Evolutionary conservation across 1,140 invertebrate genomes (phyloP).

Genomic region (Limonius californicus): DNA sequence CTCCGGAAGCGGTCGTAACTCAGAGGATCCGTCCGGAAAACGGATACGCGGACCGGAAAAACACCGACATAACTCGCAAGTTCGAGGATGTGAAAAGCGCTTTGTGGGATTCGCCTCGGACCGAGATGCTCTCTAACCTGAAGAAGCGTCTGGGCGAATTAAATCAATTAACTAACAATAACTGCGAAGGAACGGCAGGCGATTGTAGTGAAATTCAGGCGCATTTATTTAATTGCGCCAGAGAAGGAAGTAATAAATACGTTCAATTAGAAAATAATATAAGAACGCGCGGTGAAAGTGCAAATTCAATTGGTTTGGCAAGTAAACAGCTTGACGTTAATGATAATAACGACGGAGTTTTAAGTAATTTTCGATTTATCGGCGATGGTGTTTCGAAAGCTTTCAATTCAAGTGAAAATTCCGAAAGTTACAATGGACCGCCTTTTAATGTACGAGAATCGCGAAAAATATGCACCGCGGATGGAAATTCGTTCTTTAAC

Average conservation of each 20-base stretch:
- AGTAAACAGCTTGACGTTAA: too few species aligned
- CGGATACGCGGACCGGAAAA: conserved; percentile 5
- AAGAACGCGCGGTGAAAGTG: too few species aligned
- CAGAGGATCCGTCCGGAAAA: conserved; percentile 18
- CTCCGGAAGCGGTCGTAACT: conserved; percentile 25
- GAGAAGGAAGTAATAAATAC: not conserved
- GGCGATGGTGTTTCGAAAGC: not conserved
- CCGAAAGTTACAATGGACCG: not conserved
- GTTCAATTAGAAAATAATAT: too few species aligned
- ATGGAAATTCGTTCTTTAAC: not conserved
- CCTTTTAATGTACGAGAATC: too few species aligned
- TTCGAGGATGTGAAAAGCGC: conserved; percentile 12
- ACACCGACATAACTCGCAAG: conserved; percentile 15
- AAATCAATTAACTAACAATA: not conserved
- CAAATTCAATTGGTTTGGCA: too few species aligned
- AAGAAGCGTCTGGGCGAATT: conserved; percentile 3
- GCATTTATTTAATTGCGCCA: not conserved
- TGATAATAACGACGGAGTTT: not conserved
- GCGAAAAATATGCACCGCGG: not conserved
- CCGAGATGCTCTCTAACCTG: not conserved
- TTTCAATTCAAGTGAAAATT: not conserved
- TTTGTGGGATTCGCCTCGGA: not conserved
- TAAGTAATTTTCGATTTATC: not conserved
- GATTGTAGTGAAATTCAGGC: not conserved
- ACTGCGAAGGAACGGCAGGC: not conserved